Percentiles rank a stretch among this genome's conserved stretches.
Conservation (phyloP, 2,888 invertebrate species). For the Zhuqinia jingwanae region DNA sequence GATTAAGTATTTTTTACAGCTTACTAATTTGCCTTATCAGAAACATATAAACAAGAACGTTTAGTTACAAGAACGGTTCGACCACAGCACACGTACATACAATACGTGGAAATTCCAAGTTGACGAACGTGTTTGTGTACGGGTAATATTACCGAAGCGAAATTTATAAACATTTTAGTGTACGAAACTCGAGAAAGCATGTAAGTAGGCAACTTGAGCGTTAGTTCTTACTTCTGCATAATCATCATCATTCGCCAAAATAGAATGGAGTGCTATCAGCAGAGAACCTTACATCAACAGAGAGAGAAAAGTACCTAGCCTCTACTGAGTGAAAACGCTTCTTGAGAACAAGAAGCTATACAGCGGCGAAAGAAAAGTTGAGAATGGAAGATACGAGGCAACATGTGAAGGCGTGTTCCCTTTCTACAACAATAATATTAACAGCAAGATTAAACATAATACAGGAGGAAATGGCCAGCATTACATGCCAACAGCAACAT, state of each 20-base stretch:
- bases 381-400: background rate
- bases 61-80: background rate
- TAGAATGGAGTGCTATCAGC: background rate
- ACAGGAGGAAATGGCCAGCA: background rate
- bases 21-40: background rate
- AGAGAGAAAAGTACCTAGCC: background rate
- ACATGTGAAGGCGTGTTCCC: constrained; percentile 14
- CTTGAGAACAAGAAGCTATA: background rate
- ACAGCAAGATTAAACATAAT: background rate
- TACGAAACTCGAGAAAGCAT: background rate
- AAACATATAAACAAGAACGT: too few species aligned
- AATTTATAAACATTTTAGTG: background rate
- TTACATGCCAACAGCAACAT: background rate
- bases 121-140: background rate
- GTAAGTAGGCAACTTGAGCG: constrained; percentile 27
- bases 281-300: background rate
- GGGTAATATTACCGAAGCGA: background rate
- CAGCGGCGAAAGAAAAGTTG: constrained; percentile 21
- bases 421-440: background rate
- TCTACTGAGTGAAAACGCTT: background rate
- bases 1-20: too few species aligned
- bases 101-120: too few species aligned
- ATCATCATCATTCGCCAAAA: background rate
- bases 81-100: background rate
- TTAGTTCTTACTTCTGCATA: background rate